Conservation (phyloP, 1,140 invertebrate genomes). For the Drosophila ohnishii region DNA sequence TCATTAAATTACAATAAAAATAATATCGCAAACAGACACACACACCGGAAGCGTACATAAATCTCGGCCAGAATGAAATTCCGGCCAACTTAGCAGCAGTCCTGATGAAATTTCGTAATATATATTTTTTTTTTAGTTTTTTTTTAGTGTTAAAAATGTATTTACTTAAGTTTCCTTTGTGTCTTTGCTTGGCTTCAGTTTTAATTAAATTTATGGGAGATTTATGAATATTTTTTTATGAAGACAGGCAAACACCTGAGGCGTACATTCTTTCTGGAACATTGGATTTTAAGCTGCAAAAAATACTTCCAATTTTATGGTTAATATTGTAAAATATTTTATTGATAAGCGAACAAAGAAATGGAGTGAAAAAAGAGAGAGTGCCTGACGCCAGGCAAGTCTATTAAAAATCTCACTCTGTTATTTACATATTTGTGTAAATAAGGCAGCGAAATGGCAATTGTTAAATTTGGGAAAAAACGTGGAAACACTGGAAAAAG, state of each 20-base stretch:
- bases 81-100: slow-evolving; percentile 14
- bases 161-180: neutral
- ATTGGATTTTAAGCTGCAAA: neutral
- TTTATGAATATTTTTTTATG: neutral
- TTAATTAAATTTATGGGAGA: slow-evolving; percentile 3
- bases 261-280: neutral
- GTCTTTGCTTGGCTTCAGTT: neutral
- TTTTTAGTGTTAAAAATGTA: neutral
- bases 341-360: neutral
- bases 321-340: neutral
- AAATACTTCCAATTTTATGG: neutral
- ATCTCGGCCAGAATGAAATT: slow-evolving; percentile 8
- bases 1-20: slow-evolving; percentile 73
- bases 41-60: slow-evolving; percentile 29
- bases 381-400: neutral
- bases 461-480: neutral
- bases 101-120: slow-evolving; percentile 1
- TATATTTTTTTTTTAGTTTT: slow-evolving; percentile 4
- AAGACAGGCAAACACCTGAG: neutral
- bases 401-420: neutral
- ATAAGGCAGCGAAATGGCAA: neutral
- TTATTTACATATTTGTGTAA: slow-evolving; percentile 3
- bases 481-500: neutral
- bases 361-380: neutral
- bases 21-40: slow-evolving; percentile 21